Evolutionary conservation across 2,113 vertebrate genomes (phyloP).

Genomic region (Cryptotis parvus): DNA sequence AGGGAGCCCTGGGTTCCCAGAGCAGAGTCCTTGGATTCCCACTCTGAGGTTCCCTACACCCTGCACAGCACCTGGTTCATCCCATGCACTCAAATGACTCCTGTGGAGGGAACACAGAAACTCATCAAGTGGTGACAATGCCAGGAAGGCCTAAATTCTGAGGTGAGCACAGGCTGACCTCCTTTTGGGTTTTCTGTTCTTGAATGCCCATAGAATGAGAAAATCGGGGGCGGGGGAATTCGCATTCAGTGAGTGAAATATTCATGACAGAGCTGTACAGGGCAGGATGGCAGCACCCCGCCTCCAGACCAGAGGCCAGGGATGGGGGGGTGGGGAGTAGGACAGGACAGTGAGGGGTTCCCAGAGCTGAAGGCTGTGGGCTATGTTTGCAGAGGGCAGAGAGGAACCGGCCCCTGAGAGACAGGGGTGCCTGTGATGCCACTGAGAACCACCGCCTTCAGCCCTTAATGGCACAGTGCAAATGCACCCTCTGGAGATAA

Average conservation of each 20-base stretch:
- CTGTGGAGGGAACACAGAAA: background rate
- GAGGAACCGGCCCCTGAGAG: no score
- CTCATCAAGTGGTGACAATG: background rate
- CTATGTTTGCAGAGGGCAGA: fast-evolving
- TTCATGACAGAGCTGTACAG: background rate
- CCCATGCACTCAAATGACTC: background rate
- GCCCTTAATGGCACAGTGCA: no score
- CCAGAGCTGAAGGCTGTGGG: background rate
- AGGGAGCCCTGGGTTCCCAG: background rate
- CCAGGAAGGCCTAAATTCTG: background rate
- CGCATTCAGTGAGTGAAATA: slow-evolving; percentile 51
- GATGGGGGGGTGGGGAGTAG: no score
- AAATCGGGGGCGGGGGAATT: slow-evolving; percentile 3
- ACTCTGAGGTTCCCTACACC: background rate
- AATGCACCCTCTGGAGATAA: no score
- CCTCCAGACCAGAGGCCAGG: no score
- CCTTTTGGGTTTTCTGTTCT: slow-evolving; percentile 23
- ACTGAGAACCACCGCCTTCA: no score
- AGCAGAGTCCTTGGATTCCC: background rate
- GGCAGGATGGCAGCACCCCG: no score
- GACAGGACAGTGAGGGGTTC: background rate
- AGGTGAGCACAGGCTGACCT: background rate
- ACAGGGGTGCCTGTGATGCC: no score
- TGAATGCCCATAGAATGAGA: slow-evolving; percentile 52
- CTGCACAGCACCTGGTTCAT: background rate